Conservation (phyloP, 2,113 vertebrate genomes). For the Tragelaphus strepsiceros region DNA sequence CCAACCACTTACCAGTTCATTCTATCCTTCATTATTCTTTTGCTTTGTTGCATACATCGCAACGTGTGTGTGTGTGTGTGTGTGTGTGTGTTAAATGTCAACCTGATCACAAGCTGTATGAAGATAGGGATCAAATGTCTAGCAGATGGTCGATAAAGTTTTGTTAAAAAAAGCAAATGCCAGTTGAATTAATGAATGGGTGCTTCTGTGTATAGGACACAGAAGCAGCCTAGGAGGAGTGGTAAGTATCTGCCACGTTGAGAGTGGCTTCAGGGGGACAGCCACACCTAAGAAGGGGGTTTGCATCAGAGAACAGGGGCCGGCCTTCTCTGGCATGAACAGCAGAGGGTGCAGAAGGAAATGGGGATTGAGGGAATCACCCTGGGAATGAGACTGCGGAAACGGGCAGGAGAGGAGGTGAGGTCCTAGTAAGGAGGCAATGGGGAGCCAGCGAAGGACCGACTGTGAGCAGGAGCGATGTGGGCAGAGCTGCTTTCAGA, state of each 20-base stretch:
- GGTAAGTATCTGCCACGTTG: background rate
- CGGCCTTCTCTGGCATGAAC: background rate
- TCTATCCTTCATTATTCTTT: background rate
- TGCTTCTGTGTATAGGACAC: too few relatives aligned
- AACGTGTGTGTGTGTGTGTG: background rate
- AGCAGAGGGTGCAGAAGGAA: background rate
- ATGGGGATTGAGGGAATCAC: background rate
- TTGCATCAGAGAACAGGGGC: background rate
- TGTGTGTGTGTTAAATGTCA: background rate
- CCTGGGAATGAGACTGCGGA: background rate
- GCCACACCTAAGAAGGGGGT: background rate
- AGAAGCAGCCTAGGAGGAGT: background rate
- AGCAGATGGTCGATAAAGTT: background rate
- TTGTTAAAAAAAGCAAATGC: background rate
- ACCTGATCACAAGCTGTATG: background rate
- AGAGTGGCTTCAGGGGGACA: background rate
- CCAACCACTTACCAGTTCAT: background rate
- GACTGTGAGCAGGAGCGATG: background rate
- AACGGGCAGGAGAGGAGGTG: background rate
- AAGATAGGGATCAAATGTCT: background rate
- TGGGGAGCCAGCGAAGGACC: fast-evolving
- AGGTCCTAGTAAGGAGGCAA: background rate
- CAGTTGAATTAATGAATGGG: background rate
- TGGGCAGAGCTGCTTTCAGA: background rate
- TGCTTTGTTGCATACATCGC: background rate